Evolutionary conservation across 2,113 vertebrate genomes (phyloP), one percentile per base, ranked within the genome.

Genomic region (Spheniscus mendiculus): DNA sequence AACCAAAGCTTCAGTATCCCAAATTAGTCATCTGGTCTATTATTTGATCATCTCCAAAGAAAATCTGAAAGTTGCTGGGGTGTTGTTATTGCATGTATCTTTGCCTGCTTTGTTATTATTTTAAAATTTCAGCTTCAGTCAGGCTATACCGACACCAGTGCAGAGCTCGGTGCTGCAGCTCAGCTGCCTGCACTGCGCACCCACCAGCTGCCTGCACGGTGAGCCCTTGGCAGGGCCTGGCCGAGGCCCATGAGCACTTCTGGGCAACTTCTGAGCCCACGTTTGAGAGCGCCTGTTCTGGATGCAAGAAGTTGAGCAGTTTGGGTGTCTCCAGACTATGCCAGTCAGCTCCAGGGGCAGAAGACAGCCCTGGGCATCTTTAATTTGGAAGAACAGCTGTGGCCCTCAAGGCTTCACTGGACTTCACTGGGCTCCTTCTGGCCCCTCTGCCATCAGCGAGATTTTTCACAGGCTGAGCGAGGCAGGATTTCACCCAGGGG

Each of bases 181-280:
- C 50, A 18, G 42, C 63, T 49, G 47, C 55, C n/a, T 9, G 16
- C 17, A 12, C 49, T 30, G 29, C 16, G 32, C 66, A 49, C 12
- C 44, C 56, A 49, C n/a, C 38, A 26, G 52, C 19, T 58, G 32
- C 52, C 56, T 12, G 7, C 15, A 27, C 0, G 0, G 17, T 49
- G 17, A 77, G 62, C 25, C 34, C n/a, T 42, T 25, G 40, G 40
- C n/a, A 67, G 59, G 18, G 45, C 9, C 8, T 3, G 1, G 45
- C 15, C 2, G 1, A 42, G 34, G 26, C 11, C 67, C 17, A 5
- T 5, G 11, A 91, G 5, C 40, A 23, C 17, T 45, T n/a, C n/a
- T n/a, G n/a, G 25, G 10, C 19, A 77, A 29, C 19, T n/a, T 87
- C 22, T 56, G 59, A 63, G 34, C 20, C 38, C 16, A 36, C 3